Evolutionary conservation across 2,113 vertebrate genomes (phyloP).

Genomic region (Vimba vimba): DNA sequence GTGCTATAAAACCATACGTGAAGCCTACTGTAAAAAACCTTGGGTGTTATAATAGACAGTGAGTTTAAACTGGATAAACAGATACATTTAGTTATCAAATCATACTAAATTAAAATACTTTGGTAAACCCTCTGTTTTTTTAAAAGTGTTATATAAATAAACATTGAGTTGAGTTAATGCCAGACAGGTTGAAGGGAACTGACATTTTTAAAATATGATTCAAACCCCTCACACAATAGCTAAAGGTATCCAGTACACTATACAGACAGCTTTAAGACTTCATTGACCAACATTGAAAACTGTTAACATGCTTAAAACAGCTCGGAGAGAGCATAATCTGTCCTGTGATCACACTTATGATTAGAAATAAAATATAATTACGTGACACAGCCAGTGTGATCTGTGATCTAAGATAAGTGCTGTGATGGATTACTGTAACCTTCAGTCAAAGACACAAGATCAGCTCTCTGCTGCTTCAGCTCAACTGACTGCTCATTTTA

Average conservation of each 20-base stretch:
- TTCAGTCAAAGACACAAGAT: conserved; percentile 49
- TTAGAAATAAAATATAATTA: background rate
- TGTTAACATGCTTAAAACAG: background rate
- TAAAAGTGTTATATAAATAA: too few relatives aligned
- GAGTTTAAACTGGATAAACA: too few relatives aligned
- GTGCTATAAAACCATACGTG: too few relatives aligned
- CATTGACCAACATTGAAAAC: background rate
- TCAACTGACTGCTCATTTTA: conserved; percentile 10
- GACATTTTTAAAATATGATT: too few relatives aligned
- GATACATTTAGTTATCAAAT: too few relatives aligned
- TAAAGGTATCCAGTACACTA: background rate
- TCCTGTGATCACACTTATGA: background rate
- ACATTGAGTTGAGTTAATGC: too few relatives aligned
- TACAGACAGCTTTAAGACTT: background rate
- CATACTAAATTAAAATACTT: too few relatives aligned
- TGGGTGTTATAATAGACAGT: too few relatives aligned
- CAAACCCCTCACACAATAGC: too few relatives aligned
- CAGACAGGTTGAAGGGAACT: too few relatives aligned
- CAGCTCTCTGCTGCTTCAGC: conserved; percentile 10
- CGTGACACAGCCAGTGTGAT: background rate
- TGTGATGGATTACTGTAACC: conserved; percentile 45
- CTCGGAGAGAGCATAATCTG: background rate
- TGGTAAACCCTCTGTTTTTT: too few relatives aligned
- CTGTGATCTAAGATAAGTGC: background rate
- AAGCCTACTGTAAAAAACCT: too few relatives aligned